phyloP scores from a whole-genome alignment of 2,113 vertebrate genomes.

The Macroglossus sobrinus region DNA sequence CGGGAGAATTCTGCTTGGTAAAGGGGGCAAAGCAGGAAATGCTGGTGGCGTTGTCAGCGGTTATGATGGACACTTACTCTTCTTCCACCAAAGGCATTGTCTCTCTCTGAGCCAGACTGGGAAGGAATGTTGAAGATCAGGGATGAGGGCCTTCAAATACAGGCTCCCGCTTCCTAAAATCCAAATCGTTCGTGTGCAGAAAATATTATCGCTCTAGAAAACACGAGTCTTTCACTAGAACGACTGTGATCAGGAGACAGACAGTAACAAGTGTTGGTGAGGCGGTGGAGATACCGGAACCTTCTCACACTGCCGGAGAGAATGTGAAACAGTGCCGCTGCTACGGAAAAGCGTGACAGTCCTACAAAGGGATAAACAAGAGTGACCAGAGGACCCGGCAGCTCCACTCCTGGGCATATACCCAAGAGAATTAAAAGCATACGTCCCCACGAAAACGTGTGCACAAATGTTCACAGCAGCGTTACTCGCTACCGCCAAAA shows the following conservation, averaged over 20 bases:
- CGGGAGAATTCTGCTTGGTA: neutral
- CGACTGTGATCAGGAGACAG: neutral
- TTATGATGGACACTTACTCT: neutral
- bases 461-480: neutral
- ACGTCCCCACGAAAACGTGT: neutral
- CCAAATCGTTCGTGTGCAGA: neutral
- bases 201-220: neutral
- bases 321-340: neutral
- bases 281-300: neutral
- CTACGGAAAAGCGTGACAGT: neutral
- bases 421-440: neutral
- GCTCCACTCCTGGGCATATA: neutral
- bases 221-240: neutral
- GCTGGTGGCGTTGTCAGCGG: fast-evolving
- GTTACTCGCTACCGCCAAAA: neutral
- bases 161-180: neutral
- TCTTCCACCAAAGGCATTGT: neutral
- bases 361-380: neutral
- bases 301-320: neutral
- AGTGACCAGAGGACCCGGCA: neutral
- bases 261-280: neutral
- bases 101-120: neutral
- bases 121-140: neutral
- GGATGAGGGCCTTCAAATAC: neutral
- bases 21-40: neutral